Percentiles rank a stretch among this genome's conserved stretches.
Evolutionary conservation across 2,113 vertebrate species (phyloP).

Genomic region (Sturnus vulgaris): DNA sequence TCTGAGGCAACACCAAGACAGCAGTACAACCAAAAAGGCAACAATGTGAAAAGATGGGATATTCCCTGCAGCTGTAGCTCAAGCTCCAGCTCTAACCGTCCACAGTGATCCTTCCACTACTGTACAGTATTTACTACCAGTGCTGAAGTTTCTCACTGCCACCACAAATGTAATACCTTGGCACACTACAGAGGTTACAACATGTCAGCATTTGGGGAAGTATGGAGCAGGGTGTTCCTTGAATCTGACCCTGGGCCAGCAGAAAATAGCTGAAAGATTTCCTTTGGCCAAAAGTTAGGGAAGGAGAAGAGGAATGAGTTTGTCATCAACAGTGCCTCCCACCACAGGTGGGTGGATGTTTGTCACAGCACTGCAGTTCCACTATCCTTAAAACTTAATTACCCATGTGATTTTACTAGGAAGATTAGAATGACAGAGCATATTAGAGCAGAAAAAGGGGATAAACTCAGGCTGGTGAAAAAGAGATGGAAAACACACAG

Average conservation of each 20-base stretch:
- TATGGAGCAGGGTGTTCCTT: not conserved
- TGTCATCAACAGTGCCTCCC: not conserved
- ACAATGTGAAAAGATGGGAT: fast-evolving
- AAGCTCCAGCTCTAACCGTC: not conserved
- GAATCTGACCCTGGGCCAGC: not conserved
- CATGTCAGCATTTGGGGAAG: fast-evolving
- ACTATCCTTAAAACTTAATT: not conserved
- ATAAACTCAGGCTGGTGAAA: not conserved
- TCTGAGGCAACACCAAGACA: not conserved
- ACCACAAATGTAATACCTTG: not conserved
- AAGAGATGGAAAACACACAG: not conserved
- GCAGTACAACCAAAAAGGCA: not conserved
- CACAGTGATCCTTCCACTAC: not conserved
- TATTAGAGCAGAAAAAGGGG: not conserved
- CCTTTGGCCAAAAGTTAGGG: not conserved
- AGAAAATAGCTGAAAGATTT: not conserved
- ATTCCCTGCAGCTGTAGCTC: not conserved
- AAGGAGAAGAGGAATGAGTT: not conserved
- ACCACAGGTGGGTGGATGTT: not conserved
- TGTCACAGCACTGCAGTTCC: not conserved
- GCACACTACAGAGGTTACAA: not conserved
- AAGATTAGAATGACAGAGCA: not conserved
- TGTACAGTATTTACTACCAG: not conserved
- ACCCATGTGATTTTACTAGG: not conserved
- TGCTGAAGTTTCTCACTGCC: not conserved